Evolutionary conservation across 2,113 vertebrate genomes (phyloP), one percentile per base, ranked within the genome.

Genomic region (Platycercus adscitus): DNA sequence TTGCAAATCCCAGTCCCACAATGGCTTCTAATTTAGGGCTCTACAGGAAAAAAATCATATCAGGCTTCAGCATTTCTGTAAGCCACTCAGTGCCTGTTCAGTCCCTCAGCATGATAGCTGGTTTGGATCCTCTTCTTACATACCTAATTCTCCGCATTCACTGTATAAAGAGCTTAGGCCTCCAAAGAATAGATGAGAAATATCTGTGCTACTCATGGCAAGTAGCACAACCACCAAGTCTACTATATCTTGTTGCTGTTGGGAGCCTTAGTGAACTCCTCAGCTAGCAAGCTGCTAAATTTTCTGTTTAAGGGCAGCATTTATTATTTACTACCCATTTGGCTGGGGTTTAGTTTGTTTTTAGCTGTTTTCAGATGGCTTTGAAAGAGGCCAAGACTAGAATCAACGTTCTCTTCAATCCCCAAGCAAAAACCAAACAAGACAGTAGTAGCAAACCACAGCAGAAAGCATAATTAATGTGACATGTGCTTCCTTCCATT

Each of bases 261-360:
- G 56, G 77, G 52, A 91, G 81, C 25, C 65, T 68, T 25, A 69
- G 68, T n/a, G 68, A 60, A 44, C 89, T 89, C 52, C 73, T 84
- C 69, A 78, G 81, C 61, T 55, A 92, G 55, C 18, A 75, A 95
- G 83, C 46, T 84, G 92, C 86, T 95, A 95, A 95, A 47, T 68
- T 91, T 93, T 93, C 86, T 84, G 50, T 86, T 96, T 92, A 93
- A 89, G n/a, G 61, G 18, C 44, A 69, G 11, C 31, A 89, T 96
- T 28, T 72, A 95, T 95, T 92, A 95, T 97, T 94, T 92, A 96
- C 89, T 53, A 85, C 23, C 43, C 70, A 87, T 86, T 94, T 96
- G 83, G 44, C 83, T 87, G 29, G 6, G 25, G 11, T 78, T 92
- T 89, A 61, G 44, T 46, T 81, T 82, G 65, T 2, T 88, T 94